Conservation (phyloP, 37 sponge, comb jelly and placozoan genomes). For the Eunapius fragilis region DNA sequence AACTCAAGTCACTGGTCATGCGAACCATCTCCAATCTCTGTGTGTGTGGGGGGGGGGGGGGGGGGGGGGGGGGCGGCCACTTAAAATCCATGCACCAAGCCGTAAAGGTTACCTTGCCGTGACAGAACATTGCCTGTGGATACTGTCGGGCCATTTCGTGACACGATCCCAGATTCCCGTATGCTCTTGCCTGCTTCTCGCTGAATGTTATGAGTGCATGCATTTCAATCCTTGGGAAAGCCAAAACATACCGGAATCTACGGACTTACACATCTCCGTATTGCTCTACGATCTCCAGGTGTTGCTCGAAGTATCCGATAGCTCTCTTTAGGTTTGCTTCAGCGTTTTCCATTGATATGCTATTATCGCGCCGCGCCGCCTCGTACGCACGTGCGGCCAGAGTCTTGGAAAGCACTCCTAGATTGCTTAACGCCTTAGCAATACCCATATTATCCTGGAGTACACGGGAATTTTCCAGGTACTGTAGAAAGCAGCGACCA, state of each 20-base stretch:
- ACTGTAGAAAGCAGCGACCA: slow-evolving; percentile 71
- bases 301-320: slow-evolving; percentile 67
- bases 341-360: slow-evolving; percentile 2
- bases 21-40: slow-evolving; percentile 66
- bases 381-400: slow-evolving; percentile 36
- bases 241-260: too few relatives aligned
- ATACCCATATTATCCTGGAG: slow-evolving; percentile 46
- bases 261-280: slow-evolving; percentile 53
- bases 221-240: not conserved
- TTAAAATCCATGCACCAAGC: too few relatives aligned
- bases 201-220: slow-evolving; percentile 29
- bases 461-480: slow-evolving; percentile 57
- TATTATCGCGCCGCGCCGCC: not conserved
- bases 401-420: slow-evolving; percentile 64
- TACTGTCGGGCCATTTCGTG: slow-evolving; percentile 65
- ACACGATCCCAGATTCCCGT: slow-evolving; percentile 71
- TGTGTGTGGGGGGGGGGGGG: too few relatives aligned
- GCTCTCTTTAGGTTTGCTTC: slow-evolving; percentile 46
- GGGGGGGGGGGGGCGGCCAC: too few relatives aligned
- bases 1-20: slow-evolving; percentile 25
- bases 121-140: slow-evolving; percentile 65
- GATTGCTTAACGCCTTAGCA: slow-evolving; percentile 67
- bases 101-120: slow-evolving; percentile 38
- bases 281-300: slow-evolving; percentile 59
- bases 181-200: slow-evolving; percentile 56